phyloP scores from a whole-genome alignment of 2,888 invertebrate genomes.

The Dicranocentrus wangi region DNA sequence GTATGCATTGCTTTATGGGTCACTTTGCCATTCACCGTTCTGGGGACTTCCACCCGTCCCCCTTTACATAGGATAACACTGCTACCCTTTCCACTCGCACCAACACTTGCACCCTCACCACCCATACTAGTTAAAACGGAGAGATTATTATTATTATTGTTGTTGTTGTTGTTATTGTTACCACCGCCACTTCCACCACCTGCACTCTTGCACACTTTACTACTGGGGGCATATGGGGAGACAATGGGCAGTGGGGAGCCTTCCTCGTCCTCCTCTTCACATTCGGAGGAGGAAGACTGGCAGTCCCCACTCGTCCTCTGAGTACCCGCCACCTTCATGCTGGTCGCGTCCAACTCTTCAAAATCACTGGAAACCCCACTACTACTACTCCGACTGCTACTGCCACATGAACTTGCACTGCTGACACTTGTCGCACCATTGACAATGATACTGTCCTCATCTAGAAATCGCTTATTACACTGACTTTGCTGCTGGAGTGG shows the following conservation, averaged over 20 bases:
- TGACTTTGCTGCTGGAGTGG: slow-evolving; percentile 15
- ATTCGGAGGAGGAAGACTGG: slow-evolving; percentile 54
- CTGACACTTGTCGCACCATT: slow-evolving; percentile 47
- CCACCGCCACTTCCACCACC: neutral
- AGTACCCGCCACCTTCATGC: slow-evolving; percentile 36
- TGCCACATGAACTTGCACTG: slow-evolving; percentile 47
- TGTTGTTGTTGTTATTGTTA: slow-evolving; percentile 74
- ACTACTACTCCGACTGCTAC: slow-evolving; percentile 61
- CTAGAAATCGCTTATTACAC: slow-evolving; percentile 34
- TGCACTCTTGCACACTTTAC: slow-evolving; percentile 36
- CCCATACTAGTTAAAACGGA: slow-evolving; percentile 43
- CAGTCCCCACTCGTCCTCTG: slow-evolving; percentile 35
- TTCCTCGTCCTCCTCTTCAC: slow-evolving; percentile 60
- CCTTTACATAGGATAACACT: slow-evolving; percentile 34
- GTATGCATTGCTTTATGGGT: slow-evolving; percentile 38
- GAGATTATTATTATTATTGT: slow-evolving; percentile 54
- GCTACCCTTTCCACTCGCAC: slow-evolving; percentile 42
- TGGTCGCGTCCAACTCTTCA: slow-evolving; percentile 57
- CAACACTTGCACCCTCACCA: slow-evolving; percentile 33
- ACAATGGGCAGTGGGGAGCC: slow-evolving; percentile 74
- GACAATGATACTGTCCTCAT: slow-evolving; percentile 49
- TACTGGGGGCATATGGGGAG: slow-evolving; percentile 67
- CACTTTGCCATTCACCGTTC: slow-evolving; percentile 60
- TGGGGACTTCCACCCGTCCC: slow-evolving; percentile 23
- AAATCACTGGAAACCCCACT: slow-evolving; percentile 65